Evolutionary conservation across 2,113 vertebrate species (phyloP), one percentile per base, ranked within the genome.

Genomic region (Embiotoca jacksoni): DNA sequence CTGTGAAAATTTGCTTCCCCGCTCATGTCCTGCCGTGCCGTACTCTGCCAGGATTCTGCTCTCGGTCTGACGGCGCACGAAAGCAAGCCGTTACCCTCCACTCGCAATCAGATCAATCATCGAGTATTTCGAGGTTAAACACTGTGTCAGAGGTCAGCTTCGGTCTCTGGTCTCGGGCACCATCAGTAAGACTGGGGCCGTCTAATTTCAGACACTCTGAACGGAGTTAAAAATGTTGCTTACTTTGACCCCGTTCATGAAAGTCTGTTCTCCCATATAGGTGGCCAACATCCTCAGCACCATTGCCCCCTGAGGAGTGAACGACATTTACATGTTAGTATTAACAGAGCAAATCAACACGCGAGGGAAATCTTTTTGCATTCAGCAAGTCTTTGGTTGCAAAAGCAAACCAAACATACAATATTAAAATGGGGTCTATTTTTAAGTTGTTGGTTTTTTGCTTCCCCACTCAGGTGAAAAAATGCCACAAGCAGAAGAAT

Each of bases 261-360:
- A 95, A 49, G 35, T 11, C 0, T 0, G 3, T 9, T 93, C 65
- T 1, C 1, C 46, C 59, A 95, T 68, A 0, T 54, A 1, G 47
- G 74, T 23, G 2, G 77, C 85, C 71, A 95, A 82, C 95, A 95
- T 95, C 55, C 90, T 93, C 72, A 95, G 80, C 72, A 95, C 75
- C 11, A 84, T 41, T 0, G 93, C 92, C 0, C 94, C 94, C 95
- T 92, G n/a, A 6, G 49, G 53, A 44, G 36, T 3, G 31, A 80
- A 76, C 16, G 76, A 31, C 30, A 75, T 47, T 70, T 4, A 44
- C 14, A 60, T 14, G 6, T 23, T 46, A 56, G 35, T 33, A n/a
- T 44, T 47, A 33, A 66, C 7, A 56, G 7, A 39, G 6, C 8
- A 44, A 30, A 54, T n/a, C 5, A 23, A 35, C 31, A 44, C 37